Evolutionary conservation across 2,888 invertebrate genomes (phyloP), one percentile per base, ranked within the genome.

Genomic region (Smittia sp.): DNA sequence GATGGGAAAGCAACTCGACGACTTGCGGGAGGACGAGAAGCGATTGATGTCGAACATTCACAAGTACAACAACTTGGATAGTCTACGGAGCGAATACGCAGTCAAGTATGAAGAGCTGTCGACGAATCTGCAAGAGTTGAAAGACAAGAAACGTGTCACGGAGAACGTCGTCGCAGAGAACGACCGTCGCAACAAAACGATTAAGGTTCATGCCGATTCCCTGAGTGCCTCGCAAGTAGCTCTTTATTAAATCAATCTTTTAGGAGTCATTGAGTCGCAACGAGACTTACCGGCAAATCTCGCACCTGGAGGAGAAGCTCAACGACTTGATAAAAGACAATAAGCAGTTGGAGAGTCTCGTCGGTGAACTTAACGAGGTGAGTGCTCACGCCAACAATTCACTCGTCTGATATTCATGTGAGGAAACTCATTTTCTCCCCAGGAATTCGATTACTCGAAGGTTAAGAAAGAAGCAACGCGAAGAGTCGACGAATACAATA

Each of bases 231-330:
- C n/a, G n/a, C n/a, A n/a, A n/a, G n/a, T n/a, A n/a, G 6, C 15
- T 58, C 15, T 24, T 18, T 41, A 54, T 69, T 22, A 41, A n/a
- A 18, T 18, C 27, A 18, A 11, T 15, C n/a, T 32, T 38, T 1
- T 22, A 74, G 74, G 75, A 75, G 58, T 75, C 76, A 39, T 66
- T 77, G 13, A 68, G 75, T 18, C 75, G 75, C 32, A 77, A 77
- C 72, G 77, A 77, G 69, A 75, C 76, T 1, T 77, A 76, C 69
- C 75, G 76, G 1, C 76, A 77, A 75, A 77, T 77, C 32, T 76
- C 76, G 11, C 77, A 77, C 75, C 66, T 77, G 54, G 77, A 77
- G 75, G 77, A 77, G 27, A 76, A 76, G 54, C 68, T 77, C 3
- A 74, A 68, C 1, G 77, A 76, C 66, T 68, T 77, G 15, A 65